Conservation (phyloP, 1,140 invertebrate genomes). For the Ceratosolen fusciceps region DNA sequence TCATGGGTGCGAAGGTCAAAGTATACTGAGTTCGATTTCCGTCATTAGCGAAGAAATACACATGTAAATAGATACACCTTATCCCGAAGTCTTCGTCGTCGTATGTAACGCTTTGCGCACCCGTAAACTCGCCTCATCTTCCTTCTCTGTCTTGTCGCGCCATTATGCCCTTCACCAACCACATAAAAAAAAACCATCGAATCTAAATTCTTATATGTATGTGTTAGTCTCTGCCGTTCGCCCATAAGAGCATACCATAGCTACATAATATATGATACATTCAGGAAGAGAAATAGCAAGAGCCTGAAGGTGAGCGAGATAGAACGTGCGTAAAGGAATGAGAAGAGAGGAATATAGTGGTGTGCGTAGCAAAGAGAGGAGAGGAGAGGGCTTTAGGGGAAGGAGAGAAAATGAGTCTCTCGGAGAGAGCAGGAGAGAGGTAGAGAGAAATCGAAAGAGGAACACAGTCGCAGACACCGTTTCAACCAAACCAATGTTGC, state of each 20-base stretch:
- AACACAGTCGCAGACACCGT: conserved; percentile 23
- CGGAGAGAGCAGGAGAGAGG: conserved; percentile 40
- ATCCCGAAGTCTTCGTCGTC: background rate
- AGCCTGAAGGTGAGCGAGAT: conserved; percentile 7
- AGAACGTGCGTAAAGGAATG: conserved; percentile 29
- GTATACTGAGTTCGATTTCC: no score
- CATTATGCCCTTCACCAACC: conserved; percentile 14
- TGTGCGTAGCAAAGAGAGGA: conserved; percentile 19
- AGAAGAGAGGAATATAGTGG: conserved; percentile 6
- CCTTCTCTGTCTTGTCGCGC: conserved; percentile 17
- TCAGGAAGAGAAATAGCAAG: conserved; percentile 34
- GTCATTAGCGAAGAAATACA: background rate
- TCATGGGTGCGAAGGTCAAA: background rate
- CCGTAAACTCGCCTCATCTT: background rate
- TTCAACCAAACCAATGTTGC: conserved; percentile 27
- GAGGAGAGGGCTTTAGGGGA: conserved; percentile 18
- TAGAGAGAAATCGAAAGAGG: conserved; percentile 33
- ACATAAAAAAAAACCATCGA: conserved; percentile 38
- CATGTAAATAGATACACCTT: background rate
- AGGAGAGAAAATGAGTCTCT: conserved; percentile 33
- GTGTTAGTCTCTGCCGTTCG: background rate
- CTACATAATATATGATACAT: conserved; percentile 43
- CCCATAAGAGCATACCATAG: background rate
- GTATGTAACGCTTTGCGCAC: conserved; percentile 31
- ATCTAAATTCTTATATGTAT: conserved; percentile 40